Conservation (phyloP, 92 coral and sea anemone genomes). For the Porites evermanni region DNA sequence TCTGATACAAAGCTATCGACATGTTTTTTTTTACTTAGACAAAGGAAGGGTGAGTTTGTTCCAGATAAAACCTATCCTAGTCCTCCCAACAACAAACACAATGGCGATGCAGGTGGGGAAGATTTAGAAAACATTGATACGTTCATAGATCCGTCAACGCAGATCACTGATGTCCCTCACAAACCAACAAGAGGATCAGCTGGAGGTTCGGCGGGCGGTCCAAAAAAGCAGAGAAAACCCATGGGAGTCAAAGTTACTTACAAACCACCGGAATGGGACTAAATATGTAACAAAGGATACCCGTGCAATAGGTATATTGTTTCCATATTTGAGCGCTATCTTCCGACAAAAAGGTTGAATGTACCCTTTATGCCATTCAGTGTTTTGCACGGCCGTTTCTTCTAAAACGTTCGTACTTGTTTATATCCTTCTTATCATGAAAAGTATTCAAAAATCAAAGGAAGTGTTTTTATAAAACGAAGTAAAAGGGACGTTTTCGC, state of each 20-base stretch:
- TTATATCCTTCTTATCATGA: no score
- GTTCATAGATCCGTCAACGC: slow-evolving; percentile 91
- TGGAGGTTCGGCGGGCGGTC: slow-evolving; percentile 62
- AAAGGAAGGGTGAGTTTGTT: slow-evolving; percentile 94
- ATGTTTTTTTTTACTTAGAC: slow-evolving; percentile 44
- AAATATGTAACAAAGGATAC: not conserved
- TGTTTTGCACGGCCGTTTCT: no score
- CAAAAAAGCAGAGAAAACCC: slow-evolving; percentile 78
- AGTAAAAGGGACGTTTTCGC: no score
- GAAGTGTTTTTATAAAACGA: no score
- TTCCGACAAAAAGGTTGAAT: no score
- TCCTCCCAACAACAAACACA: slow-evolving; percentile 49
- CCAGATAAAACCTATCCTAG: slow-evolving; percentile 81
- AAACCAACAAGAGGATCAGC: slow-evolving; percentile 65
- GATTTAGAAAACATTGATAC: slow-evolving; percentile 78
- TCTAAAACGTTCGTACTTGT: no score
- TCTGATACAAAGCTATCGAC: no score
- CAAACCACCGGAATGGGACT: slow-evolving; percentile 95
- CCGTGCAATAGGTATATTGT: no score
- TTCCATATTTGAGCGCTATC: no score
- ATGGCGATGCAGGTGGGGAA: slow-evolving; percentile 54
- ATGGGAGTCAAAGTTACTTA: slow-evolving; percentile 92
- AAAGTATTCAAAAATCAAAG: no score
- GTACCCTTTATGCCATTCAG: no score
- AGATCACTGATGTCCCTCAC: slow-evolving; percentile 96